Base-by-base conservation (phyloP, 92 coral and sea anemone genomes). In the Epizoanthus stellaris region DNA sequence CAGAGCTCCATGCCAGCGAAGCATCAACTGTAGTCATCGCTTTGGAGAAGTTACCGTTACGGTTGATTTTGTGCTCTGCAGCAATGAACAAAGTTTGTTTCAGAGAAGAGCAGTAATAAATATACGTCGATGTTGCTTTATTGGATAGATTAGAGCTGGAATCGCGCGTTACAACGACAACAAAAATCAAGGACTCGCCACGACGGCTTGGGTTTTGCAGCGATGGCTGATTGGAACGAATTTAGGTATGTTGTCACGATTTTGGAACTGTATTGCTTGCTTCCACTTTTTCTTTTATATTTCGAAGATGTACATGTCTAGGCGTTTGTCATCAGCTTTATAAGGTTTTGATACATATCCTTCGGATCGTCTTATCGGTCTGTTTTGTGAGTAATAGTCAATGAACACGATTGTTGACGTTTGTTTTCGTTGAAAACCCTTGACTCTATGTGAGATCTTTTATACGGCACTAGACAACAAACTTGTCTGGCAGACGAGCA, bases 241-340 rank as follows among this genome's bases (percentile, higher is more conserved):
- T 30, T 30, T 9, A 42, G 69, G 82, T 77, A 77, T 39, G 82
- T 76, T 76, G 62, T 61, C 56, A 45, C 64, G 70, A 61, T 13
- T 43, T 19, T 40, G 15, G 56, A 52, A 52, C 14, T 9, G 56
- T 9, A 49, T 49, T 10, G 6, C 56, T 49, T 10, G 11, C 56
- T 2, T 49, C 56, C 56, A 43, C 49, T 43, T 8, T 49, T 49
- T 49, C 56, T 47, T 47, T 47, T 1, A 5, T 6, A 6, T 47
- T 5, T 4, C 11, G 6, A 43, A 1, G 10, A 5, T 6, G 12
- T 47, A 47, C 56, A 49, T 49, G 56, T 49, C 56, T 49, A 13
- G 0, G 56, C 56, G 14, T 49, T 49, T 49, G 9, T 0, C 14
- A 49, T 8, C 14, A 49, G 9, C 56, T 49, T 49, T 49, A 49